Base-by-base conservation (phyloP, 2,888 invertebrate genomes). In the Nebria salina region DNA sequence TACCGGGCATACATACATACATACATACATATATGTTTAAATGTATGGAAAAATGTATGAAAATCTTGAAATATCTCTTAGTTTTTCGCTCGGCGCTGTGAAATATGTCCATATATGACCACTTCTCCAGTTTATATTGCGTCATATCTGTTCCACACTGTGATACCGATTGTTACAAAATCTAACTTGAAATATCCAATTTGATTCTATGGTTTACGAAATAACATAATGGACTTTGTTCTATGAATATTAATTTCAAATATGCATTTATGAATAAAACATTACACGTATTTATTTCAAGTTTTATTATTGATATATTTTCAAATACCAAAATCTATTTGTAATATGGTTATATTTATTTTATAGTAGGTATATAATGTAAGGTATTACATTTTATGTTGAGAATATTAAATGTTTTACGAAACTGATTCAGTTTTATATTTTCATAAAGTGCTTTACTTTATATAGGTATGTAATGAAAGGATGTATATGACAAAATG, bases 11-110 rank as follows among this genome's bases (percentile, higher is more conserved):
- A 66, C 66, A 66, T 66, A 66, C 66, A 66, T 66, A 66, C 66
- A 66, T 25, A 25, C 66, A 15, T 66, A 9, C 70, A 20, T 20
- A 84, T 85, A 85, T 84, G 85, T 85, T 86, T 86, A 85, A 86
- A 86, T 86, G 85, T 84, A 86, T 85, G 85, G 84, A 85, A 86
- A 85, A 85, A 83, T 82, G 83, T 83, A 82, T 83, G 83, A 85
- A 85, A 70, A 85, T 85, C 85, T 84, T 85, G 85, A 84, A 85
- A 85, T 85, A 85, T 86, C 84, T 85, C 84, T 84, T 83, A 84
- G 82, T 82, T 82, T 83, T 77, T 76, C 78, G 54, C 54, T 75
- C 68, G 41, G 77, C 75, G 75, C 73, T 77, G 75, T 84, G 84
- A 85, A 84, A 84, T 85, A 85, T 85, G 84, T 82, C 80, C 83